phyloP scores from a whole-genome alignment of 2,113 vertebrate genomes.

The Chaenogobius annularis region DNA sequence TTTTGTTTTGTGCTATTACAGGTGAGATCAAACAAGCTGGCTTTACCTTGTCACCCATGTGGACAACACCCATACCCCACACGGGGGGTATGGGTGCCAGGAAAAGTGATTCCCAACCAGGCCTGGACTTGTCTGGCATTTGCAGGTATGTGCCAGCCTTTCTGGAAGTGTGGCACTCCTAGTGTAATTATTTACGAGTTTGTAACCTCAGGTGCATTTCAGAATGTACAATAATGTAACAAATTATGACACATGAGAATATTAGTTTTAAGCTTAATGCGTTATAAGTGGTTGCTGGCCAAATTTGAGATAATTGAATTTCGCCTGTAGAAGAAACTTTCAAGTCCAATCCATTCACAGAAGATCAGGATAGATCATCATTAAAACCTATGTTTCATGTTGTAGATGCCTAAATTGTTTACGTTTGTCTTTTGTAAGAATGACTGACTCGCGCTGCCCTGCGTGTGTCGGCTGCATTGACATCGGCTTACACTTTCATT shows the following conservation, averaged over 20 bases:
- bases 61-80: neutral
- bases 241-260: neutral
- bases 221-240: conserved; percentile 12
- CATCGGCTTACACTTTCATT: too few relatives aligned
- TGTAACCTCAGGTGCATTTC: conserved; percentile 9
- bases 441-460: too few relatives aligned
- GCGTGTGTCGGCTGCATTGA: too few relatives aligned
- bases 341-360: neutral
- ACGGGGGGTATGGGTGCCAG: neutral
- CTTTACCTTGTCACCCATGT: neutral
- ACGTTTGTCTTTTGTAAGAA: too few relatives aligned
- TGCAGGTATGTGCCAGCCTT: conserved; percentile 45
- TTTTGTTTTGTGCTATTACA: neutral
- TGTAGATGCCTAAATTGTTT: too few relatives aligned
- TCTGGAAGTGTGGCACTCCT: conserved; percentile 46
- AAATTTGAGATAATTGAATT: neutral
- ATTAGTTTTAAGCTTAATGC: conserved; percentile 13
- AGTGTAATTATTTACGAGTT: conserved; percentile 56
- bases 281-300: neutral
- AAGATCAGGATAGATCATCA: neutral
- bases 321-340: neutral
- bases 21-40: neutral
- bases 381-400: too few relatives aligned
- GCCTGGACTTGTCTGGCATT: conserved; percentile 26
- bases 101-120: neutral